Conservation (phyloP, 2,113 vertebrate genomes). For the Rhabdomys dilectus region DNA sequence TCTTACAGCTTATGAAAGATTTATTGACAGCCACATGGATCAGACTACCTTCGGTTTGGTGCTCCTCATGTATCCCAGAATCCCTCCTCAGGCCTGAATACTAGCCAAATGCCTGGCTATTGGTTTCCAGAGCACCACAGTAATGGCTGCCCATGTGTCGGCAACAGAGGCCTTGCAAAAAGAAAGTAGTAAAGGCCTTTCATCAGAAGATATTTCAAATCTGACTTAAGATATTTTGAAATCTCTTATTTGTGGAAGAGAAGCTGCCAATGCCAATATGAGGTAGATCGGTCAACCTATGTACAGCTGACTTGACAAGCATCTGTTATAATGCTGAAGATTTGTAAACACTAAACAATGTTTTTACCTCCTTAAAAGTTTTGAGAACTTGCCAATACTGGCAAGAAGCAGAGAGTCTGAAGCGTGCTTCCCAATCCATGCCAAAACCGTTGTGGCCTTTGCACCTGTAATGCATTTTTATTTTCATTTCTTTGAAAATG, state of each 20-base stretch:
- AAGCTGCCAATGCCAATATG: slow-evolving; percentile 80
- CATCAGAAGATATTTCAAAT: slow-evolving; percentile 81
- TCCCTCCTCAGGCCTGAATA: slow-evolving; percentile 84
- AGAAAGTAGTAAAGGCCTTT: slow-evolving; percentile 83
- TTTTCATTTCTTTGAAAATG: not conserved
- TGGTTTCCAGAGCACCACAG: slow-evolving; percentile 82
- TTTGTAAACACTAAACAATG: slow-evolving; percentile 90
- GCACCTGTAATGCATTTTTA: slow-evolving; percentile 81
- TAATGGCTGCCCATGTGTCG: slow-evolving; percentile 83
- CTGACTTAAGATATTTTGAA: slow-evolving; percentile 74
- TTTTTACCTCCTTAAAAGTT: slow-evolving; percentile 91
- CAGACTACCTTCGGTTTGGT: slow-evolving; percentile 73
- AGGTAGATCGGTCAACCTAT: slow-evolving; percentile 86
- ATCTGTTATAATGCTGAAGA: slow-evolving; percentile 88
- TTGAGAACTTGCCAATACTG: slow-evolving; percentile 91
- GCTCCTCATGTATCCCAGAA: slow-evolving; percentile 83
- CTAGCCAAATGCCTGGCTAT: slow-evolving; percentile 84
- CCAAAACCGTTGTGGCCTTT: slow-evolving; percentile 89
- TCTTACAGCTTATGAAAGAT: slow-evolving; percentile 72
- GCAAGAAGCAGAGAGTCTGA: slow-evolving; percentile 88
- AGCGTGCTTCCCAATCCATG: slow-evolving; percentile 86
- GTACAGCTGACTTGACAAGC: slow-evolving; percentile 86
- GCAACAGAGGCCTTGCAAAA: slow-evolving; percentile 80
- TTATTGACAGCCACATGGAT: slow-evolving; percentile 59
- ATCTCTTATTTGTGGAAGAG: slow-evolving; percentile 72